These are phyloP conservation scores for Nyctibius grandis DNA, from an alignment of 2,797 vertebrate genomes.

Conservation along the genomic window DNA sequence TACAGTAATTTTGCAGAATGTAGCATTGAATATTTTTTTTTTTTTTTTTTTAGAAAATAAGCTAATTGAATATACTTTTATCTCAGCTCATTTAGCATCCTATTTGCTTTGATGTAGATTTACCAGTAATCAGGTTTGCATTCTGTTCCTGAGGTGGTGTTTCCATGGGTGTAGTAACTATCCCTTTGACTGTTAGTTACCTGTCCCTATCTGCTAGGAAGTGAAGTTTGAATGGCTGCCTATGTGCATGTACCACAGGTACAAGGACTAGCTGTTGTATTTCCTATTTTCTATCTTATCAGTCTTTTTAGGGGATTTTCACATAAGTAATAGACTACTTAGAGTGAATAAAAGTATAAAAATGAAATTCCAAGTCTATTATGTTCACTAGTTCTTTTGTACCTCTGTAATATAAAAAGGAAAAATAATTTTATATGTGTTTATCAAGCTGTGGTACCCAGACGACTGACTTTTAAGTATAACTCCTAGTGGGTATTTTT, in stretches of 20 bases:
- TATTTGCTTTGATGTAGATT: not conserved
- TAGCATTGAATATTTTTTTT: not conserved
- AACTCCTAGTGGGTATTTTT: not conserved
- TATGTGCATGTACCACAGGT: no score
- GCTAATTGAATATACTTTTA: not conserved
- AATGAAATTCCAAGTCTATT: not conserved
- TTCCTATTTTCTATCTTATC: not conserved
- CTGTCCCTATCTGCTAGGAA: rapidly evolving
- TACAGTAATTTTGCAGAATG: not conserved
- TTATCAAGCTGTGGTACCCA: not conserved
- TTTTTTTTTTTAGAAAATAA: no score
- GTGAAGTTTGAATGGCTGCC: not conserved
- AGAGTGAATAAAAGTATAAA: not conserved
- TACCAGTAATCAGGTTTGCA: not conserved
- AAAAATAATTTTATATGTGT: not conserved
- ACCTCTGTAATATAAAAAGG: not conserved
- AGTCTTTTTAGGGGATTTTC: not conserved
- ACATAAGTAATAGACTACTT: not conserved
- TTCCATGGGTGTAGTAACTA: not conserved
- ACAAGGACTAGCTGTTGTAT: not conserved
- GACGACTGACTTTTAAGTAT: not conserved
- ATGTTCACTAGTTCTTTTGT: not conserved
- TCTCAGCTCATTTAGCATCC: not conserved
- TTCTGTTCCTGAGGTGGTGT: not conserved
- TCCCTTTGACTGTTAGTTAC: not conserved